Evolutionary conservation across 1,140 invertebrate genomes (phyloP).

Genomic region (Tetraneura akinire): DNA sequence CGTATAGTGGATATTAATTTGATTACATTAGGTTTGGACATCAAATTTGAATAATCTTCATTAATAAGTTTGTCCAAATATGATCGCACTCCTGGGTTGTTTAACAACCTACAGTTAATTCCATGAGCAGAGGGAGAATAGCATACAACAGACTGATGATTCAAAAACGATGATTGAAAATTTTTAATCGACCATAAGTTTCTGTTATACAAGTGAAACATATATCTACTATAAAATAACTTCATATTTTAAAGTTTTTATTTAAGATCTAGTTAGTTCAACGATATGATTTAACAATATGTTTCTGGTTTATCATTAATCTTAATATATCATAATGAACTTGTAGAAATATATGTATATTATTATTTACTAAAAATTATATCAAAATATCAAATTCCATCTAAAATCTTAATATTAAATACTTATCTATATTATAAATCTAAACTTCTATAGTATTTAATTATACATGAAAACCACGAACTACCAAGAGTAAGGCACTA

Average conservation of each 20-base stretch:
- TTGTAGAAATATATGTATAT: too few species aligned
- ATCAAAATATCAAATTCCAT: too few species aligned
- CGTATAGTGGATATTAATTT: constrained; percentile 11
- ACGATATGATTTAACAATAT: too few species aligned
- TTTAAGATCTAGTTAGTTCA: too few species aligned
- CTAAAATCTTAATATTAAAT: too few species aligned
- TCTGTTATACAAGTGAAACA: neutral
- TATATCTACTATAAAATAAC: neutral
- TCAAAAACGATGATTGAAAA: neutral
- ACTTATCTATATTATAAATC: too few species aligned
- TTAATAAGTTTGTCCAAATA: constrained; percentile 25
- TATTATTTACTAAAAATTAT: too few species aligned
- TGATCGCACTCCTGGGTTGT: constrained; percentile 11
- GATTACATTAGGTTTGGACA: constrained; percentile 26
- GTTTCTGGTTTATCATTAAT: too few species aligned
- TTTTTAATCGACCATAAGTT: neutral
- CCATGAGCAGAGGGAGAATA: neutral
- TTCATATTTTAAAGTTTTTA: neutral
- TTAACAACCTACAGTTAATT: neutral
- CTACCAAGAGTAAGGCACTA: too few species aligned
- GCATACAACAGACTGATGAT: neutral
- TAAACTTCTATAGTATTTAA: too few species aligned
- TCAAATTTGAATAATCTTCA: neutral
- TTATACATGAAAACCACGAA: too few species aligned
- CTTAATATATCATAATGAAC: too few species aligned